Evolutionary conservation across 92 coral and sea anemone species (phyloP).

Genomic region (Parazoanthus darwini): DNA sequence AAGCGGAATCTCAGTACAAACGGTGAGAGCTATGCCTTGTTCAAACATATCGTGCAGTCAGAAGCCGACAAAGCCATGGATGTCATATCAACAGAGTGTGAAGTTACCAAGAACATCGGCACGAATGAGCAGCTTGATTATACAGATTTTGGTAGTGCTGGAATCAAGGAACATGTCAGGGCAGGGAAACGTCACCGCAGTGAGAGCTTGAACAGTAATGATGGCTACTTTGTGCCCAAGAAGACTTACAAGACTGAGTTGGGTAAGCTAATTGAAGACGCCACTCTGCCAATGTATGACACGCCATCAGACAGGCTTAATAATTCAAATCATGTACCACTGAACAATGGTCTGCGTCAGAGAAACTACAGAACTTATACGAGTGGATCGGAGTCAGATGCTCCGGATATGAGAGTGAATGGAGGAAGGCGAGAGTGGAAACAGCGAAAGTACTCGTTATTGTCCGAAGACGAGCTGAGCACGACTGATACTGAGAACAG

Average conservation of each 20-base stretch:
- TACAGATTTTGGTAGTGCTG: conserved; percentile 6
- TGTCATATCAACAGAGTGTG: conserved; percentile 68
- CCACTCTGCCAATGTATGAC: conserved; percentile 87
- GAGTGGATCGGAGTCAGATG: conserved; percentile 94
- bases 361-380: conserved; percentile 92
- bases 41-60: conserved; percentile 68
- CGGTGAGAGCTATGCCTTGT: conserved; percentile 59
- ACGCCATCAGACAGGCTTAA: conserved; percentile 61
- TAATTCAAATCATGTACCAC: conserved; percentile 67
- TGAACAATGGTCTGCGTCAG: conserved; percentile 88
- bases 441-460: conserved; percentile 70
- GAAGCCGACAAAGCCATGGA: conserved; percentile 66
- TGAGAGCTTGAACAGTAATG: conserved; percentile 65
- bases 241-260: conserved; percentile 85
- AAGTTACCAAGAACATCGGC: conserved; percentile 75
- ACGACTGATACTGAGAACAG: conserved; percentile 97
- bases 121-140: conserved; percentile 63
- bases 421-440: conserved; percentile 88
- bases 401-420: conserved; percentile 66
- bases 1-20: conserved; percentile 81
- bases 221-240: conserved; percentile 61
- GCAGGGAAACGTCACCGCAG: conserved; percentile 64
- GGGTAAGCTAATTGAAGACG: conserved; percentile 88
- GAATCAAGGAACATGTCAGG: conserved; percentile 50
- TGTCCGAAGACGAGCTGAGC: conserved; percentile 92